These are phyloP conservation scores for Chalcis sispes DNA, from an alignment of 2,888 invertebrate species.

Conservation along the genomic window DNA sequence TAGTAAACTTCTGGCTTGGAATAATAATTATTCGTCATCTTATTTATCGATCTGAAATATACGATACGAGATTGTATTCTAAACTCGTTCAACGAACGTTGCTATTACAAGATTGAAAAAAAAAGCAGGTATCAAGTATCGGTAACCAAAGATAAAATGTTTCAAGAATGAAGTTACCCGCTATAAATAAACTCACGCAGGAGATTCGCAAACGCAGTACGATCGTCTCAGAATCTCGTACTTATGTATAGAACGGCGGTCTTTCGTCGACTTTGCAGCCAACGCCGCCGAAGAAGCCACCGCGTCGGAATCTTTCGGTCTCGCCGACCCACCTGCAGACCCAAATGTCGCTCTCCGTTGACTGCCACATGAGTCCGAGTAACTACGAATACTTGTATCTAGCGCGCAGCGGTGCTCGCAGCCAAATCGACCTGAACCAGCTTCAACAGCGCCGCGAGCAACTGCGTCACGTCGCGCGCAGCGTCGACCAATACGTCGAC, in stretches of 20 bases:
- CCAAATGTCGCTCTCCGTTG: slow-evolving; percentile 79
- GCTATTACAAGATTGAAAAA: no score
- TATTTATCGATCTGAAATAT: no score
- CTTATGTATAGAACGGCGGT: slow-evolving; percentile 51
- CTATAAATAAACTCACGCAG: no score
- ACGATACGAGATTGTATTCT: no score
- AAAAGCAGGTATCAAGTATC: no score
- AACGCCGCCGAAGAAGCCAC: slow-evolving; percentile 93
- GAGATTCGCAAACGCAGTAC: slow-evolving; percentile 18
- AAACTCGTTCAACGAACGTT: no score
- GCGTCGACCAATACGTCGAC: slow-evolving; percentile 88
- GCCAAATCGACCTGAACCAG: slow-evolving; percentile 85
- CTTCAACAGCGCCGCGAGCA: slow-evolving; percentile 77
- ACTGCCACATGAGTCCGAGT: slow-evolving; percentile 78
- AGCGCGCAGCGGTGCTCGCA: slow-evolving; percentile 81
- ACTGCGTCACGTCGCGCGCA: slow-evolving; percentile 82
- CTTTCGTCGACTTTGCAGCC: slow-evolving; percentile 78
- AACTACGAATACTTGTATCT: slow-evolving; percentile 83
- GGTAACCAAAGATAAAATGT: no score
- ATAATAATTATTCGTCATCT: no score
- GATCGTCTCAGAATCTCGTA: slow-evolving; percentile 6
- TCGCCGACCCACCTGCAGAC: slow-evolving; percentile 87
- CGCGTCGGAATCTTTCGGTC: slow-evolving; percentile 89
- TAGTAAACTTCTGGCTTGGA: no score
- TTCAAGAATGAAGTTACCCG: no score